These are phyloP conservation scores for Girardia tigrina DNA, from an alignment of 2,888 invertebrate genomes.

Conservation along the genomic window DNA sequence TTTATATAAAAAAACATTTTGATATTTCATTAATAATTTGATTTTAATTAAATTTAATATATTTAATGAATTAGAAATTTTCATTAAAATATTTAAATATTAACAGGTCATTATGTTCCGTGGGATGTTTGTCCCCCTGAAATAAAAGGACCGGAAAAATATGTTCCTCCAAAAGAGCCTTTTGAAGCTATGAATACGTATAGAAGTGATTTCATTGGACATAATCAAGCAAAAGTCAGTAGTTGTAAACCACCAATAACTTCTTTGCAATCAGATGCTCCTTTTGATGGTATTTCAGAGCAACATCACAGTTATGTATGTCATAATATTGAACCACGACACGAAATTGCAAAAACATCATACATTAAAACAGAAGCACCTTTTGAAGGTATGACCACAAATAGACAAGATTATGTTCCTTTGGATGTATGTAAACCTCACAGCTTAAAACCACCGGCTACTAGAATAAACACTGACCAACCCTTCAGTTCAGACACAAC, in stretches of 20 bases:
- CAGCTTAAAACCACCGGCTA: not conserved
- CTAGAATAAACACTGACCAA: not conserved
- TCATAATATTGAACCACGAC: not conserved
- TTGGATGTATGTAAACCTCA: not conserved
- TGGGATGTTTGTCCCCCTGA: not conserved
- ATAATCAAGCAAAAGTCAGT: not conserved
- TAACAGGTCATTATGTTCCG: too few species aligned
- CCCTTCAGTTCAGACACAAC: not conserved
- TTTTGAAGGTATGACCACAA: not conserved
- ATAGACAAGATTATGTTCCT: not conserved
- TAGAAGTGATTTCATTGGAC: not conserved
- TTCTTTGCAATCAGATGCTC: not conserved
- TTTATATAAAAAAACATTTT: too few species aligned
- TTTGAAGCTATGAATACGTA: not conserved
- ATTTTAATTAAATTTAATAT: too few species aligned
- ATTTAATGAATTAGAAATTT: too few species aligned
- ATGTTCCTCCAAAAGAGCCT: not conserved
- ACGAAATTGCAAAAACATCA: not conserved
- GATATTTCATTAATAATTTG: too few species aligned
- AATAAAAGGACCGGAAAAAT: not conserved
- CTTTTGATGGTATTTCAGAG: not conserved
- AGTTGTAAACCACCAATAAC: constrained; percentile 10
- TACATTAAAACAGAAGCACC: not conserved
- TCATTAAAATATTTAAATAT: too few species aligned
- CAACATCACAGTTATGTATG: not conserved